Percentiles rank a stretch among this genome's conserved stretches.
These are phyloP conservation scores for Physeter macrocephalus DNA, from an alignment of 2,113 vertebrate genomes.

Conservation along the genomic window DNA sequence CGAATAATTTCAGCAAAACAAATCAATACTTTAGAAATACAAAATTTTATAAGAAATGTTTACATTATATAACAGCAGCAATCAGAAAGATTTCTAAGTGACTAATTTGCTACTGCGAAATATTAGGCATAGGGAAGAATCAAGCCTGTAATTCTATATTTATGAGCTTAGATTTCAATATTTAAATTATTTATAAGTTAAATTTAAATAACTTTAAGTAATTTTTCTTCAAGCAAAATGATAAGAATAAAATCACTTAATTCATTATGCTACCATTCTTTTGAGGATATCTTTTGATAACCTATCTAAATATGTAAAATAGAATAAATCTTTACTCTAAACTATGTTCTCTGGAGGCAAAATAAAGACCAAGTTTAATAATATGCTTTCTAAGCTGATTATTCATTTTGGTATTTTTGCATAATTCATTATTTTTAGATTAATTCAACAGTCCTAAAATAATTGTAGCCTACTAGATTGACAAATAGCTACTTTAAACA, in stretches of 20 bases:
- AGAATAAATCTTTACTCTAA: conserved; percentile 44
- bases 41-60: neutral
- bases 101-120: conserved; percentile 24
- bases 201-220: conserved; percentile 58
- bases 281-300: conserved; percentile 45
- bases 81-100: neutral
- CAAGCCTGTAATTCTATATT: conserved; percentile 38
- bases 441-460: conserved; percentile 34
- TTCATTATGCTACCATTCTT: conserved; percentile 51
- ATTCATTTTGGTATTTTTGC: conserved; percentile 30
- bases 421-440: conserved; percentile 60
- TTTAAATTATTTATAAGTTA: conserved; percentile 56
- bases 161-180: conserved; percentile 45
- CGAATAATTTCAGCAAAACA: conserved; percentile 11
- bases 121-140: conserved; percentile 12
- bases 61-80: neutral
- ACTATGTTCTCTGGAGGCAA: conserved; percentile 45
- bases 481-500: conserved; percentile 42
- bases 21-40: conserved; percentile 15
- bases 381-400: conserved; percentile 35
- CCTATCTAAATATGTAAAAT: conserved; percentile 48
- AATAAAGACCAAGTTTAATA: conserved; percentile 54
- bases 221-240: conserved; percentile 54
- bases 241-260: conserved; percentile 45
- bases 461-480: neutral